Evolutionary conservation across 2,113 vertebrate species (phyloP).

Genomic region (Notothenia coriiceps): DNA sequence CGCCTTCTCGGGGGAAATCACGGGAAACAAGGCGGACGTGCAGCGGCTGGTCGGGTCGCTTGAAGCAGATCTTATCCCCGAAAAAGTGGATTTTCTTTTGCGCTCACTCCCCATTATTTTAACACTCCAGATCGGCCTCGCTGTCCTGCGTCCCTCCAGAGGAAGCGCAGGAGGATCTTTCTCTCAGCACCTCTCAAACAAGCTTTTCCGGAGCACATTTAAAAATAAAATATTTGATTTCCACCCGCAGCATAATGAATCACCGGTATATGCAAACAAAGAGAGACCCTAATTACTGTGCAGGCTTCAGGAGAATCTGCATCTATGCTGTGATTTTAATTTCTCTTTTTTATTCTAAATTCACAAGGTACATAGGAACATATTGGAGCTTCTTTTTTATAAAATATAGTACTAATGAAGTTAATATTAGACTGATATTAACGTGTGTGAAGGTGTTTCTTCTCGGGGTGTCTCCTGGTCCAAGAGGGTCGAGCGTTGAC

Average conservation of each 20-base stretch:
- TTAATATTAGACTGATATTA: slow-evolving; percentile 67
- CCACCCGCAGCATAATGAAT: slow-evolving; percentile 40
- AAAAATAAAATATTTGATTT: slow-evolving; percentile 28
- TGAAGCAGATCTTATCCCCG: slow-evolving; percentile 31
- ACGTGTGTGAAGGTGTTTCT: slow-evolving; percentile 29
- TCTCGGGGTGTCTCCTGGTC: neutral
- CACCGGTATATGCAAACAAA: slow-evolving; percentile 74
- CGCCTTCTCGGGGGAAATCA: neutral
- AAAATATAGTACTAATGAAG: slow-evolving; percentile 52
- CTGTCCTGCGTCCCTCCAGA: slow-evolving; percentile 20
- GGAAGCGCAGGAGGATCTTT: slow-evolving; percentile 24
- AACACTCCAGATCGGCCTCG: slow-evolving; percentile 30
- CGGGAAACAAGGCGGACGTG: slow-evolving; percentile 13
- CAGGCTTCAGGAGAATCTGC: slow-evolving; percentile 58
- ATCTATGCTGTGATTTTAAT: slow-evolving; percentile 62
- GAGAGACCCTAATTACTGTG: slow-evolving; percentile 80
- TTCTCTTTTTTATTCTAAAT: neutral
- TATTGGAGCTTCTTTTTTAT: slow-evolving; percentile 49
- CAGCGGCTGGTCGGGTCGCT: slow-evolving; percentile 30
- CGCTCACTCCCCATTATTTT: neutral
- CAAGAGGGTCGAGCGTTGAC: slow-evolving; percentile 26
- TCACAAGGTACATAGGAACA: slow-evolving; percentile 70
- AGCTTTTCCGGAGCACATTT: slow-evolving; percentile 21
- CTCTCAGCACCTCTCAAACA: slow-evolving; percentile 19
- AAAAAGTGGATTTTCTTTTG: no score